phyloP scores from a whole-genome alignment of 92 coral and sea anemone genomes.

The Siderastrea siderea region DNA sequence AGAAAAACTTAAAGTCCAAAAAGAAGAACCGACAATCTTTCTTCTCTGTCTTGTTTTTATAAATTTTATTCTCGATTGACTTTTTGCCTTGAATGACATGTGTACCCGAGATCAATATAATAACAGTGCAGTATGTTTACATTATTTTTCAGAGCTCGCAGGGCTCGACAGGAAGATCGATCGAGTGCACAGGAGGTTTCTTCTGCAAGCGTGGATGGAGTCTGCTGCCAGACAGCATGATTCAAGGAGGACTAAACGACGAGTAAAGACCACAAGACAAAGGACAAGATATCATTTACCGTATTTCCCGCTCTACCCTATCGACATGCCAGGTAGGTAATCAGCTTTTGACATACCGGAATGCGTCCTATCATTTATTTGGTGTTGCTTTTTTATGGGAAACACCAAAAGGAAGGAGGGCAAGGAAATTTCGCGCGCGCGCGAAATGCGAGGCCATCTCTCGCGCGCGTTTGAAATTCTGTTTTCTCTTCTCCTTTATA shows the following conservation, averaged over 20 bases:
- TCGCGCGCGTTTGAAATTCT: too few species aligned
- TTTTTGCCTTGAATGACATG: neutral
- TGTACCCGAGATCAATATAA: neutral
- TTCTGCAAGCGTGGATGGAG: constrained; percentile 30
- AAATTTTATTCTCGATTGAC: neutral
- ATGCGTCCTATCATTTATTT: too few species aligned
- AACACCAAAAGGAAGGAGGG: too few species aligned
- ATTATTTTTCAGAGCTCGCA: constrained; percentile 16
- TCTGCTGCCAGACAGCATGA: constrained; percentile 10
- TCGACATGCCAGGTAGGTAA: constrained; percentile 39
- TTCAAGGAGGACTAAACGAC: constrained; percentile 15
- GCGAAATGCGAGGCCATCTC: too few species aligned
- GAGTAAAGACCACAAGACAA: neutral
- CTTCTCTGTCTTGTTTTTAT: neutral
- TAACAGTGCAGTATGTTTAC: neutral
- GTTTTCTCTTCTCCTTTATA: too few species aligned
- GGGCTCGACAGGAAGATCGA: constrained; percentile 4
- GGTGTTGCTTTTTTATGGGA: too few species aligned
- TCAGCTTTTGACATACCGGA: neutral
- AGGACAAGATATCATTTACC: constrained; percentile 13
- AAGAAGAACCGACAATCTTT: neutral
- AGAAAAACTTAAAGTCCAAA: neutral
- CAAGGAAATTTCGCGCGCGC: too few species aligned
- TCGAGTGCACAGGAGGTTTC: neutral
- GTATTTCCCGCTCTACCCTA: constrained; percentile 35